These are phyloP conservation scores for Sialis lutaria DNA, from an alignment of 2,888 invertebrate species.

Conservation along the genomic window DNA sequence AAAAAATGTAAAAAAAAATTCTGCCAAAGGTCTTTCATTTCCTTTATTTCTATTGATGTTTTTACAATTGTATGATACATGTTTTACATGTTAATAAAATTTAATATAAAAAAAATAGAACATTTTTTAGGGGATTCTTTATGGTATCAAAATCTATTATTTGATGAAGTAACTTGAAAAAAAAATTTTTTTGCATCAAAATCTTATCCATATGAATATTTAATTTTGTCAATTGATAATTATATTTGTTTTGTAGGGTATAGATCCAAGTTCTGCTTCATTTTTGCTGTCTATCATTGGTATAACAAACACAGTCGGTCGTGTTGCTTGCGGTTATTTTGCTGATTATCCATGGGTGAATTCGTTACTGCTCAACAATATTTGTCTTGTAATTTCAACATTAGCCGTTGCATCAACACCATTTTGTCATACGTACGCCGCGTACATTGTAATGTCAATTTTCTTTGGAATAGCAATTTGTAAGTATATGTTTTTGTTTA, in stretches of 20 bases:
- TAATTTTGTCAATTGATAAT: too few species aligned
- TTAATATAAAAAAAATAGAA: too few species aligned
- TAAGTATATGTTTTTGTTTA: conserved; percentile 30
- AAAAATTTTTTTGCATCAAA: too few species aligned
- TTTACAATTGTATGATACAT: too few species aligned
- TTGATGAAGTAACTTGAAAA: too few species aligned
- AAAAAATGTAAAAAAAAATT: too few species aligned
- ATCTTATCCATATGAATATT: too few species aligned
- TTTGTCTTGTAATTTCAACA: conserved; percentile 81
- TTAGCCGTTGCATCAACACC: conserved; percentile 69
- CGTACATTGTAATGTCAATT: conserved; percentile 65
- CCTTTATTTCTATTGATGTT: too few species aligned
- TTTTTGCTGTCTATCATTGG: conserved; percentile 69
- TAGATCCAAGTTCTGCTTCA: conserved; percentile 52
- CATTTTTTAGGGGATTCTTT: too few species aligned
- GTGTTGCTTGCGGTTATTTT: conserved; percentile 76
- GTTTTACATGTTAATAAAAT: too few species aligned
- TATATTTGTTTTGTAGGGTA: conserved; percentile 32
- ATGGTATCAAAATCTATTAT: too few species aligned
- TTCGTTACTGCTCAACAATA: conserved; percentile 81
- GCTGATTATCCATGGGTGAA: conserved; percentile 87
- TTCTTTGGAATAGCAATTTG: conserved; percentile 86
- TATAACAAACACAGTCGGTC: conserved; percentile 87
- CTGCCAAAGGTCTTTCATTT: too few species aligned
- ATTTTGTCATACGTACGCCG: conserved; percentile 57